These are phyloP conservation scores for Crotalus adamanteus DNA, from an alignment of 2,797 vertebrate genomes.

Conservation along the genomic window DNA sequence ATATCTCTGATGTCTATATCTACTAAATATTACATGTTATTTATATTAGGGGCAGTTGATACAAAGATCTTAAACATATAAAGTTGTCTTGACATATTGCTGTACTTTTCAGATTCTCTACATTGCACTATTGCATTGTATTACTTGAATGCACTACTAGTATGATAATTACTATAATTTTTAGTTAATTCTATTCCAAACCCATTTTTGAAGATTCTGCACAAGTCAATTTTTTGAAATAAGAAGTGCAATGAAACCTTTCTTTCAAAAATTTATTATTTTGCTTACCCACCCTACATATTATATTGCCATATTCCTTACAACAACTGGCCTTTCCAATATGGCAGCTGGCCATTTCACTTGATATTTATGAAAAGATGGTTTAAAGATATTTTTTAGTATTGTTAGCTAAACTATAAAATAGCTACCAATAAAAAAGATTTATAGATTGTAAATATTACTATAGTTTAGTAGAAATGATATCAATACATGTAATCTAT, in stretches of 20 bases:
- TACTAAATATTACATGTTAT: slow-evolving; percentile 11
- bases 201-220: slow-evolving; percentile 45
- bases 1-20: neutral
- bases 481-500: neutral
- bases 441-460: neutral
- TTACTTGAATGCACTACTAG: slow-evolving; percentile 24
- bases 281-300: slow-evolving; percentile 60
- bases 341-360: slow-evolving; percentile 40
- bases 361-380: slow-evolving; percentile 44
- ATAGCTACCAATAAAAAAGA: neutral
- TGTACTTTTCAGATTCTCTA: slow-evolving; percentile 44
- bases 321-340: slow-evolving; percentile 49
- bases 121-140: slow-evolving; percentile 33
- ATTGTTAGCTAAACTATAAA: slow-evolving; percentile 19
- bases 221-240: slow-evolving; percentile 52
- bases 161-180: slow-evolving; percentile 48
- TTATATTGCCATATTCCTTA: slow-evolving; percentile 58
- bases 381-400: slow-evolving; percentile 11
- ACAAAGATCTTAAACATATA: slow-evolving; percentile 26
- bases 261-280: slow-evolving; percentile 73
- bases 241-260: slow-evolving; percentile 66
- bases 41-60: neutral
- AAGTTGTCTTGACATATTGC: slow-evolving; percentile 21
- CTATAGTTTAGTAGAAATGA: slow-evolving; percentile 9
- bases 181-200: slow-evolving; percentile 57